These are phyloP conservation scores for Harpagifer antarcticus DNA, from an alignment of 2,797 vertebrate species.

Conservation along the genomic window DNA sequence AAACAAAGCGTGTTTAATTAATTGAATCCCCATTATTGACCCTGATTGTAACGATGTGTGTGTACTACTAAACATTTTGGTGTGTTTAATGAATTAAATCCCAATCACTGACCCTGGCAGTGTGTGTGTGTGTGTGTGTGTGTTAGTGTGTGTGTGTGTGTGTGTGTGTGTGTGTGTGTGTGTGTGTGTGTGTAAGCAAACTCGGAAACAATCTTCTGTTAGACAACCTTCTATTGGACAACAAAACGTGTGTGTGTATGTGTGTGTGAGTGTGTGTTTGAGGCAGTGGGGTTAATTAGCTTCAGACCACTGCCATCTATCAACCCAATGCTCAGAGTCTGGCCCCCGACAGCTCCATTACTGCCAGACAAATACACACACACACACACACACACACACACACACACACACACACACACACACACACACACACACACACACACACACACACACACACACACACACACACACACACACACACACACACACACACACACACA, in stretches of 20 bases:
- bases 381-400: conserved; percentile 12
- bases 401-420: conserved; percentile 34
- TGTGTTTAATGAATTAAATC: conserved; percentile 28
- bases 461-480: conserved; percentile 18
- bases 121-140: background rate
- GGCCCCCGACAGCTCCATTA: conserved; percentile 78
- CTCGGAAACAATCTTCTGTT: conserved; percentile 5
- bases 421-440: background rate
- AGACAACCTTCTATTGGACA: background rate
- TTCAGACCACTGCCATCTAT: conserved; percentile 79
- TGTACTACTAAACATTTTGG: background rate
- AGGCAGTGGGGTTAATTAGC: conserved; percentile 83
- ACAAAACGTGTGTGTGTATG: conserved; percentile 43
- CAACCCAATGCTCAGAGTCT: conserved; percentile 75
- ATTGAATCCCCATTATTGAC: no score
- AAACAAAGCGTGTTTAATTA: no score
- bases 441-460: background rate
- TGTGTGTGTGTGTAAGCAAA: background rate
- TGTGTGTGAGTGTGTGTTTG: conserved; percentile 50
- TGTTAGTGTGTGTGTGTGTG: background rate
- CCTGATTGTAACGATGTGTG: no score
- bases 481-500: conserved; percentile 29
- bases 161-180: conserved; percentile 15
- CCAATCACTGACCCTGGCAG: conserved; percentile 13
- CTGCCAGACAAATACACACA: conserved; percentile 41